Evolutionary conservation across 1,140 invertebrate genomes (phyloP).

Genomic region (Melitaea cinxia): DNA sequence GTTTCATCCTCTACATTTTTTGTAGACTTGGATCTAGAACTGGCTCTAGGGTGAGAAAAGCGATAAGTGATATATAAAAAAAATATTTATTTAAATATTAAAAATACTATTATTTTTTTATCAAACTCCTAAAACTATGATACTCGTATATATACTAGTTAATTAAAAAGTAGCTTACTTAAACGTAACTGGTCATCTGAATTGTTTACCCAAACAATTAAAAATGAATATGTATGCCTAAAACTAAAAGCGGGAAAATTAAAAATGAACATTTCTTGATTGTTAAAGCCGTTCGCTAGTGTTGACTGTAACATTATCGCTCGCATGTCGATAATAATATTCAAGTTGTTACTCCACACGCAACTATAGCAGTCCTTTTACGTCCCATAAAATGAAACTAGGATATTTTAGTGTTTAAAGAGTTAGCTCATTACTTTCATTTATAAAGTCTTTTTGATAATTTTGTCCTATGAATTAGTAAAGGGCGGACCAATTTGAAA

Average conservation of each 20-base stretch:
- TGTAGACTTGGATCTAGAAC: too few relatives aligned
- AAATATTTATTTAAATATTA: too few relatives aligned
- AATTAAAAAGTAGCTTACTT: too few relatives aligned
- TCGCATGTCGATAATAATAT: slow-evolving; percentile 19
- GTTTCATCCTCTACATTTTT: too few relatives aligned
- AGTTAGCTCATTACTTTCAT: neutral
- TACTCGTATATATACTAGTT: too few relatives aligned
- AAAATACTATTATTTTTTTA: too few relatives aligned
- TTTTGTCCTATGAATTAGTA: too few relatives aligned
- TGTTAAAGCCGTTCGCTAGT: slow-evolving; percentile 8
- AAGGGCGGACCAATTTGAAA: too few relatives aligned
- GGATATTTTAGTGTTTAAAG: neutral
- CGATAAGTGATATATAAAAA: too few relatives aligned
- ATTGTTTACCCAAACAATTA: neutral
- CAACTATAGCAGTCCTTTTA: slow-evolving; percentile 1
- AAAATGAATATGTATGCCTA: neutral
- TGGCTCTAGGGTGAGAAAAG: too few relatives aligned
- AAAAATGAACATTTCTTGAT: neutral
- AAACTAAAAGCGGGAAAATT: neutral
- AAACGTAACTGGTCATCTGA: too few relatives aligned
- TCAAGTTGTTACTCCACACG: slow-evolving; percentile 12
- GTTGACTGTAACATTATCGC: slow-evolving; percentile 16
- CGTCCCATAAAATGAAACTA: slow-evolving; percentile 7
- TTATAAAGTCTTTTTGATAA: neutral
- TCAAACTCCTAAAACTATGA: too few relatives aligned